Base-by-base conservation (phyloP, 2,797 vertebrate species). In the Tenualosa thibaudeaui region DNA sequence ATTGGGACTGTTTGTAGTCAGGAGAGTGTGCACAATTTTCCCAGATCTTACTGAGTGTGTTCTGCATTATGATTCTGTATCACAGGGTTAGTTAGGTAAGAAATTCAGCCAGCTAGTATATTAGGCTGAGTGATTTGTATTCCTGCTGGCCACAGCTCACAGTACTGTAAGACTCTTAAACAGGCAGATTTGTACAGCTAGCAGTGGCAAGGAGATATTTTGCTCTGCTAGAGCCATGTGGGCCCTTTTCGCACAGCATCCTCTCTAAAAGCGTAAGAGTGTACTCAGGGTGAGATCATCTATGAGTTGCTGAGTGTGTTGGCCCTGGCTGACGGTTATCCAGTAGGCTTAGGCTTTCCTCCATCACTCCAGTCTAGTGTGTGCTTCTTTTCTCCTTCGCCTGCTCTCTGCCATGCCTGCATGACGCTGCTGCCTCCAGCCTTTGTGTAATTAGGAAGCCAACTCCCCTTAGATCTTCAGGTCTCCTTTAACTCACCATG, bases 361-460 rank as follows among this genome's bases (percentile, higher is more conserved):
- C 19, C 40, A 1, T 43, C 4, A 8, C 46, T 49, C 46, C 7
- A 49, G 46, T 49, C 22, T 9, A 43, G 2, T 17, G 19, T 43
- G 31, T 22, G 3, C 5, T 78, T 46, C 13, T n/a, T 78, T 13
- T 68, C 6, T 46, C 17, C 37, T 19, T 17, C 31, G 40, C 53
- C 85, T 83, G 37, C n/a, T 2, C 49, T 81, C 50, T 43, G 78
- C 75, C 56, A 31, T 85, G 83, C 81, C 58, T 75, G 65, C 49
- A 85, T 82, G 50, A 82, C 54, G 82, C 58, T 26, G 51, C 71
- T 37, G 26, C 53, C 50, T 31, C n/a, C 46, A 81, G 82, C 31
- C 50, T 24, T 78, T 78, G 37, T 78, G 40, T 46, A 78, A 46
- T 78, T 78, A 78, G 37, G 17, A 37, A 9, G 71, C 40, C 71